phyloP scores from a whole-genome alignment of 1,140 invertebrate genomes.

The Teleopsis dalmanni region DNA sequence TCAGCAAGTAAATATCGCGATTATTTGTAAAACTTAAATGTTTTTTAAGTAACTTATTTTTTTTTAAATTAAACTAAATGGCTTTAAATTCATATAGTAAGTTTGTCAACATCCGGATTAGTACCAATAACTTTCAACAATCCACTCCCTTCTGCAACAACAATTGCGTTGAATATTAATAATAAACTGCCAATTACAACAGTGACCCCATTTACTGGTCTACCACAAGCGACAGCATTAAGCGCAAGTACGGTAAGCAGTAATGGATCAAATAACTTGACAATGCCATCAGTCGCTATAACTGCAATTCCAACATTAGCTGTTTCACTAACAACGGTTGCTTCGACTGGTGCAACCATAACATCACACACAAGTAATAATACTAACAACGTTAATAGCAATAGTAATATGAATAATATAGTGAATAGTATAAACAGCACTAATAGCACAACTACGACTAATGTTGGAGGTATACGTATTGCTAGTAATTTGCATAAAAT shows the following conservation, averaged over 20 bases:
- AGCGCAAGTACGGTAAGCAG: slow-evolving; percentile 16
- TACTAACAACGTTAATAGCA: not conserved
- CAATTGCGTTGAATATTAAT: slow-evolving; percentile 8
- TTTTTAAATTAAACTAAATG: too few species aligned
- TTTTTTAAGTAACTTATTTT: too few species aligned
- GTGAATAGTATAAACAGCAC: slow-evolving; percentile 15
- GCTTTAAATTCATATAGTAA: too few species aligned
- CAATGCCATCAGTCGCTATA: slow-evolving; percentile 16
- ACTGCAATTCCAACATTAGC: slow-evolving; percentile 12
- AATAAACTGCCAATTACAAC: slow-evolving; percentile 14
- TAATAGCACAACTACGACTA: slow-evolving; percentile 11
- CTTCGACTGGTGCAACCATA: not conserved
- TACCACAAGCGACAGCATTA: not conserved
- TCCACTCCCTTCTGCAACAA: not conserved
- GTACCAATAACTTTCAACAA: too few species aligned
- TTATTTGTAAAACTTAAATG: too few species aligned
- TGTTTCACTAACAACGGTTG: slow-evolving; percentile 1
- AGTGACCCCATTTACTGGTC: slow-evolving; percentile 21
- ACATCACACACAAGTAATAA: slow-evolving; percentile 6
- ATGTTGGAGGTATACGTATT: slow-evolving; percentile 33
- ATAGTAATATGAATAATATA: not conserved
- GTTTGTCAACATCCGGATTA: too few species aligned
- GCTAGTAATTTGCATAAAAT: slow-evolving; percentile 41
- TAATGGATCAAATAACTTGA: slow-evolving; percentile 27
- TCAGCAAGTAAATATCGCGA: too few species aligned